Conservation (phyloP, 2,888 invertebrate genomes). For the Cenopis cana region DNA sequence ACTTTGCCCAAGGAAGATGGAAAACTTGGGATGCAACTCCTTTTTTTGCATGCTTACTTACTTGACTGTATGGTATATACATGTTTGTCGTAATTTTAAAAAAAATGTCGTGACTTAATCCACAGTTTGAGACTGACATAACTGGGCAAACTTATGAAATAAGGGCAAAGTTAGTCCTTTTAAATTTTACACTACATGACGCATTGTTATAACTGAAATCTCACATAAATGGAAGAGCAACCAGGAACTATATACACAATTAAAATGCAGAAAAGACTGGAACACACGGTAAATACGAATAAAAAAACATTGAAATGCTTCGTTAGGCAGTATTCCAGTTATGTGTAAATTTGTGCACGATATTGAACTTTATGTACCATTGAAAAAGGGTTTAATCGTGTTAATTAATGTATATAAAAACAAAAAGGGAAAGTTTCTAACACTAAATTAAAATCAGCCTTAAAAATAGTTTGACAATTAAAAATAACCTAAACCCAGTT, state of each 20-base stretch:
- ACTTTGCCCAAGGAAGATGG: not conserved
- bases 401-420: not conserved
- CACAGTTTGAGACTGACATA: too few relatives aligned
- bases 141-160: not conserved
- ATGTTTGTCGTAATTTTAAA: too few relatives aligned
- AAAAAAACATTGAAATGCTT: slow-evolving; percentile 6
- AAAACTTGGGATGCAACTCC: too few relatives aligned
- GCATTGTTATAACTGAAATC: too few relatives aligned
- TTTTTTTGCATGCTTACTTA: too few relatives aligned
- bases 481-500: not conserved
- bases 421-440: slow-evolving; percentile 4
- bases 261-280: slow-evolving; percentile 5
- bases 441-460: slow-evolving; percentile 31
- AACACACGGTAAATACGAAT: not conserved
- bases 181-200: too few relatives aligned
- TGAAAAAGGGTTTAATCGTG: not conserved
- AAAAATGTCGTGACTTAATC: too few relatives aligned
- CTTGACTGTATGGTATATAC: too few relatives aligned
- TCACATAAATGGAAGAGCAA: not conserved
- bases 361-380: not conserved
- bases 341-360: slow-evolving; percentile 16
- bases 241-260: not conserved
- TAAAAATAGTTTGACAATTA: slow-evolving; percentile 11
- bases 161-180: not conserved
- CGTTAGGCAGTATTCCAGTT: not conserved